A percentile compares a stretch with the other conserved stretches of the same genome.
These are phyloP conservation scores for Aurelia sp. DNA, from an alignment of 30 jellyfish, hydroid and myxozoan genomes.

Conservation along the genomic window DNA sequence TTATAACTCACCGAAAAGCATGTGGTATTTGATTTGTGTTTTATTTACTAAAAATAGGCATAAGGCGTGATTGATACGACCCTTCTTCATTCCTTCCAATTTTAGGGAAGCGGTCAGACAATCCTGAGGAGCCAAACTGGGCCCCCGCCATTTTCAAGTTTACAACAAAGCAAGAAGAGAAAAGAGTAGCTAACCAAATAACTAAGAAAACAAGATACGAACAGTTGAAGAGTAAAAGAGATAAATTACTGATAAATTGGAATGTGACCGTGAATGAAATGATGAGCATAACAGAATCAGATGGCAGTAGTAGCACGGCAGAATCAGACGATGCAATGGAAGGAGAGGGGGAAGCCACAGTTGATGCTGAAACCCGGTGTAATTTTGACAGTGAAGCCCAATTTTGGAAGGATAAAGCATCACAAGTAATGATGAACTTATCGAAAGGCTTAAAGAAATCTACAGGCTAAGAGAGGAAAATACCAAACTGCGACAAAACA, in stretches of 20 bases:
- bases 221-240: too few relatives aligned
- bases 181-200: too few relatives aligned
- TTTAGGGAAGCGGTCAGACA: constrained; percentile 49
- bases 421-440: not conserved
- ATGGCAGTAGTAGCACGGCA: not conserved
- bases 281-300: not conserved
- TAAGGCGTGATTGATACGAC: not conserved
- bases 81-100: not conserved
- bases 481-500: constrained; percentile 1
- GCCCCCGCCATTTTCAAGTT: constrained; percentile 44
- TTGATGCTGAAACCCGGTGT: not conserved
- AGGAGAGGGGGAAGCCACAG: constrained; percentile 4
- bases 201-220: too few relatives aligned
- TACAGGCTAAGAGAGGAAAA: not conserved
- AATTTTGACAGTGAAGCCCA: not conserved
- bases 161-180: not conserved
- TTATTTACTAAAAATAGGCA: not conserved
- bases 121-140: constrained; percentile 52
- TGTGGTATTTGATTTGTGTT: not conserved
- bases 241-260: too few relatives aligned
- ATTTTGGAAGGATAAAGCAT: too few relatives aligned
- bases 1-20: not conserved
- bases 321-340: not conserved
- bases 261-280: too few relatives aligned
- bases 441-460: constrained; percentile 8